phyloP scores from a whole-genome alignment of 2,888 invertebrate species.

The Folsomia manolachei region DNA sequence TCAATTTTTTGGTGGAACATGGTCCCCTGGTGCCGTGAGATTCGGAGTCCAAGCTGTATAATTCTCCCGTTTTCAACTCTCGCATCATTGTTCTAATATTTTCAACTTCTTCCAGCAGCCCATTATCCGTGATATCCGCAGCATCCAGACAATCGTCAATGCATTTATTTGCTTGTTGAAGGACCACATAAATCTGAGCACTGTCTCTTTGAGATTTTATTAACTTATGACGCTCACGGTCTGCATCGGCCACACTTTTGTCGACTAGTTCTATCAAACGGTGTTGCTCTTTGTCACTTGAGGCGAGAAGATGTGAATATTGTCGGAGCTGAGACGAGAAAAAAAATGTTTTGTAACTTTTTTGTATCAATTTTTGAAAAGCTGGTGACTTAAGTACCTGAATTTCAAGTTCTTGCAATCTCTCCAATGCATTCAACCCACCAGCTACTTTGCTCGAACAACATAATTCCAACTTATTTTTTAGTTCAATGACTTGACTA shows the following conservation, averaged over 20 bases:
- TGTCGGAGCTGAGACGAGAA: conserved; percentile 30
- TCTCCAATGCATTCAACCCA: conserved; percentile 21
- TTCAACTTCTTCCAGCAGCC: conserved; percentile 42
- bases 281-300: conserved; percentile 64
- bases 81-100: conserved; percentile 39
- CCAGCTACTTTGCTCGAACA: conserved; percentile 22
- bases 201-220: conserved; percentile 50
- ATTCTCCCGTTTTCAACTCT: conserved; percentile 46
- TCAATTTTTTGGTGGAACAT: conserved; percentile 23
- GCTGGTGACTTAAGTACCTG: conserved; percentile 21
- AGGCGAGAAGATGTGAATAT: conserved; percentile 51
- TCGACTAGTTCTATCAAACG: conserved; percentile 62
- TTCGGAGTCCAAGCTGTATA: conserved; percentile 21
- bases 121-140: conserved; percentile 39
- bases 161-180: conserved; percentile 40
- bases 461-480: conserved; percentile 34
- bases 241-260: conserved; percentile 61
- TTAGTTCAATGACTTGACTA: conserved; percentile 27
- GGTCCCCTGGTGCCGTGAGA: not conserved
- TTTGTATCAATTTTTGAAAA: not conserved
- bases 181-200: conserved; percentile 36
- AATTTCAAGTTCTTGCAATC: conserved; percentile 28
- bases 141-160: conserved; percentile 45
- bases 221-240: conserved; percentile 58
- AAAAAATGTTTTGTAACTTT: too few species aligned